These are phyloP conservation scores for Drosophila funebris DNA, from an alignment of 1,140 invertebrate species.

Conservation along the genomic window DNA sequence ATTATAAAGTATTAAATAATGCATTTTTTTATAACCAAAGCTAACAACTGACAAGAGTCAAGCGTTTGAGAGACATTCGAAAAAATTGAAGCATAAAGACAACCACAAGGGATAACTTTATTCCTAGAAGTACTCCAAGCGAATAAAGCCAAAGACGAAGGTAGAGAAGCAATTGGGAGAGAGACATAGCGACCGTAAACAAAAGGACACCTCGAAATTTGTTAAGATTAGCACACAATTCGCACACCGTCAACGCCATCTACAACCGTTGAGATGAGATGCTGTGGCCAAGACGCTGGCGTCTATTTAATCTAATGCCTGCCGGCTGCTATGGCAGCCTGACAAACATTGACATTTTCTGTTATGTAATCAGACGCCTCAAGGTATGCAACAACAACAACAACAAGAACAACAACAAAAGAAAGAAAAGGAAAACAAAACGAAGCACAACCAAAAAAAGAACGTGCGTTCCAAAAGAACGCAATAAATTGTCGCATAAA, in stretches of 20 bases:
- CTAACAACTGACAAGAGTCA: too few relatives aligned
- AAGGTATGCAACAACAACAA: conserved; percentile 59
- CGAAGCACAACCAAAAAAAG: conserved; percentile 7
- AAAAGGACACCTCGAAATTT: conserved; percentile 75
- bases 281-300: conserved; percentile 35
- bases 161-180: too few relatives aligned
- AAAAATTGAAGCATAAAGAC: background rate
- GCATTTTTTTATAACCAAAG: too few relatives aligned
- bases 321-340: conserved; percentile 56
- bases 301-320: conserved; percentile 75
- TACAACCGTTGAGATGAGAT: conserved; percentile 1
- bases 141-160: background rate
- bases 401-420: conserved; percentile 42
- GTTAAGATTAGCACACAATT: conserved; percentile 80
- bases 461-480: conserved; percentile 36
- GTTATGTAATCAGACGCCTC: conserved; percentile 77
- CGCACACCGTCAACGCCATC: conserved; percentile 67
- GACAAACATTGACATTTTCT: conserved; percentile 80
- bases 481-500: conserved; percentile 81
- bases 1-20: too few relatives aligned
- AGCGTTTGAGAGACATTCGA: background rate
- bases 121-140: background rate
- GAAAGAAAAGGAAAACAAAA: conserved; percentile 6
- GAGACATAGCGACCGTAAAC: conserved; percentile 50
- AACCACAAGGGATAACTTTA: background rate